Conservation (phyloP, 2,888 invertebrate genomes). For the Muscina levida region DNA sequence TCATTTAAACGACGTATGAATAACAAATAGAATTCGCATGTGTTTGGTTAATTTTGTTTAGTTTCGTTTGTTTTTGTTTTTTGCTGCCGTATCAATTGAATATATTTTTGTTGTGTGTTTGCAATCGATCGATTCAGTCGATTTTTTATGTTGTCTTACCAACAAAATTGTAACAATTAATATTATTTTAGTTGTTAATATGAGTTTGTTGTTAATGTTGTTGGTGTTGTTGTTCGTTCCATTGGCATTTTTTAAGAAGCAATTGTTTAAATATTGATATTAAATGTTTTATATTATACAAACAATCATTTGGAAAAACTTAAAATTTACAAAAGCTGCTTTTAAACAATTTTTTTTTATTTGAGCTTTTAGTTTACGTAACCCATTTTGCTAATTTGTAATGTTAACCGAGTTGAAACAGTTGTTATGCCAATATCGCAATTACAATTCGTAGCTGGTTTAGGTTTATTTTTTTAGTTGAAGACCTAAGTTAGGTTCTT, state of each 20-base stretch:
- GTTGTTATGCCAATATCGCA: no score
- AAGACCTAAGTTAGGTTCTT: no score
- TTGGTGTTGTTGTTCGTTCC: background rate
- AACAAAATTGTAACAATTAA: constrained; percentile 22
- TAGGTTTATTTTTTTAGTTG: no score
- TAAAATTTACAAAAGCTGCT: background rate
- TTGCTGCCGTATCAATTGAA: no score
- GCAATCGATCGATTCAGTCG: background rate
- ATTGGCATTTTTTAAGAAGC: constrained; percentile 9
- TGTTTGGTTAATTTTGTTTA: constrained; percentile 6
- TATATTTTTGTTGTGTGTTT: background rate
- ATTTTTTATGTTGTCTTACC: constrained; percentile 1
- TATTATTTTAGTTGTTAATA: constrained; percentile 31
- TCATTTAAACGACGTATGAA: background rate
- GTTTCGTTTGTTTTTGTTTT: background rate
- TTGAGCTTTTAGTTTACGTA: background rate
- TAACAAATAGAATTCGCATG: constrained; percentile 3
- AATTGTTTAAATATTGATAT: constrained; percentile 29
- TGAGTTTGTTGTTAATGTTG: background rate
- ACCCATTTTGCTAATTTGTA: background rate
- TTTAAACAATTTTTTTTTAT: background rate
- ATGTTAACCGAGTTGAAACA: no score
- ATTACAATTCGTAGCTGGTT: no score
- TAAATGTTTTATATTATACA: background rate
- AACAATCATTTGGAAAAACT: constrained; percentile 3